phyloP scores from a whole-genome alignment of 2,888 invertebrate genomes.

The Fragum whitleyi region DNA sequence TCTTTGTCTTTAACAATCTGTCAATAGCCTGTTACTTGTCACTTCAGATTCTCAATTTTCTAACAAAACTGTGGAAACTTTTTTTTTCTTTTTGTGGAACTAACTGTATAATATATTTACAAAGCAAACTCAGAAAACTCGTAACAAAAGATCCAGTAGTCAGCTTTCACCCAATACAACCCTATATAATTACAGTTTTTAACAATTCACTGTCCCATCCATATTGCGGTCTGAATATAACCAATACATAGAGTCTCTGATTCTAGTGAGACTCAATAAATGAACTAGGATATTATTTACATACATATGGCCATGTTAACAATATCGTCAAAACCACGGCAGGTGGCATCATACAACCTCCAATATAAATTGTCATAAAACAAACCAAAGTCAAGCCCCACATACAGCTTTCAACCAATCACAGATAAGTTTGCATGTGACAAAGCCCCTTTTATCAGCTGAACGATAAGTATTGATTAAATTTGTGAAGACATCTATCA shows the following conservation, averaged over 20 bases:
- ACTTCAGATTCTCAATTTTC: constrained; percentile 5
- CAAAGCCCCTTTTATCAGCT: constrained; percentile 52
- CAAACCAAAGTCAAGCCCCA: constrained; percentile 48
- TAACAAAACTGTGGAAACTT: background rate
- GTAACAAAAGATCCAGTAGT: no score
- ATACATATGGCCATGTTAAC: constrained; percentile 66
- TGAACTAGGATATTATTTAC: constrained; percentile 59
- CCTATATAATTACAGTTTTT: no score
- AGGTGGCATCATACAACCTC: constrained; percentile 52
- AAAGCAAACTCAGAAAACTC: no score
- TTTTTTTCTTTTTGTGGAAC: background rate
- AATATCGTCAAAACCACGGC: constrained; percentile 54
- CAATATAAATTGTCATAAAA: constrained; percentile 64
- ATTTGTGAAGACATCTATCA: constrained; percentile 29
- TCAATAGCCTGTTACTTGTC: background rate
- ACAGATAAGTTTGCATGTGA: constrained; percentile 48
- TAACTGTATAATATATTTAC: no score
- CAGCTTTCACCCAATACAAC: no score
- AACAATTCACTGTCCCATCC: constrained; percentile 15
- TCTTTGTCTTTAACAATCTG: background rate
- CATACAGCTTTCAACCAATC: constrained; percentile 44
- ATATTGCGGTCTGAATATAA: constrained; percentile 27
- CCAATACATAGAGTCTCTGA: background rate
- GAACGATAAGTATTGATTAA: constrained; percentile 61
- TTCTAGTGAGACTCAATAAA: constrained; percentile 14